phyloP scores from a whole-genome alignment of 2,797 vertebrate species.

The Poeciliopsis turneri region DNA sequence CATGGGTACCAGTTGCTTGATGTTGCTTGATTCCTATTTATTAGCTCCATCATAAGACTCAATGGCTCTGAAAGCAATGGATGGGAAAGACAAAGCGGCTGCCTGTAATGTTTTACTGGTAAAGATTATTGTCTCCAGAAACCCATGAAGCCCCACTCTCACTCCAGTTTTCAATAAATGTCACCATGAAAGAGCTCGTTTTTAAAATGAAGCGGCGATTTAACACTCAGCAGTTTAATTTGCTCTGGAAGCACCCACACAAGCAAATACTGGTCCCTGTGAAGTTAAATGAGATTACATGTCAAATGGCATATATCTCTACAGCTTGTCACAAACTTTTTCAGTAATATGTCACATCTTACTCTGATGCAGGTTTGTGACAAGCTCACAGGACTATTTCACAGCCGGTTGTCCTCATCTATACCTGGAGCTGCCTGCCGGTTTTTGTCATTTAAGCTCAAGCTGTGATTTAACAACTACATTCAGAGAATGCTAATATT shows the following conservation, averaged over 20 bases:
- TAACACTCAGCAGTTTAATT: slow-evolving; percentile 31
- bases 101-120: neutral
- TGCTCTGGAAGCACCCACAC: slow-evolving; percentile 18
- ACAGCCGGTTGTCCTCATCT: slow-evolving; percentile 20
- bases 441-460: slow-evolving; percentile 34
- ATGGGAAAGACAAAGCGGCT: neutral
- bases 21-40: neutral
- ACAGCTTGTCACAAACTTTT: slow-evolving; percentile 33
- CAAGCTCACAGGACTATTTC: slow-evolving; percentile 40
- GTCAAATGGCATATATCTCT: slow-evolving; percentile 45
- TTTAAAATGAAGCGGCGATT: slow-evolving; percentile 28
- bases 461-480: slow-evolving; percentile 53
- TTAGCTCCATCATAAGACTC: neutral
- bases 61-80: neutral
- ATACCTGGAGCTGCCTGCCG: slow-evolving; percentile 41
- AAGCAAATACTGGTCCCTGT: slow-evolving; percentile 31
- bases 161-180: slow-evolving; percentile 12
- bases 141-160: neutral
- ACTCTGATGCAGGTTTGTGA: slow-evolving; percentile 28
- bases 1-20: neutral
- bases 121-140: slow-evolving; percentile 3
- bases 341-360: slow-evolving; percentile 36
- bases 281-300: slow-evolving; percentile 43
- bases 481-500: slow-evolving; percentile 30
- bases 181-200: slow-evolving; percentile 12